A percentile compares a stretch with the other conserved stretches of the same genome.
Evolutionary conservation across 2,797 vertebrate species (phyloP).

Genomic region (Phyllotis vaccarum): DNA sequence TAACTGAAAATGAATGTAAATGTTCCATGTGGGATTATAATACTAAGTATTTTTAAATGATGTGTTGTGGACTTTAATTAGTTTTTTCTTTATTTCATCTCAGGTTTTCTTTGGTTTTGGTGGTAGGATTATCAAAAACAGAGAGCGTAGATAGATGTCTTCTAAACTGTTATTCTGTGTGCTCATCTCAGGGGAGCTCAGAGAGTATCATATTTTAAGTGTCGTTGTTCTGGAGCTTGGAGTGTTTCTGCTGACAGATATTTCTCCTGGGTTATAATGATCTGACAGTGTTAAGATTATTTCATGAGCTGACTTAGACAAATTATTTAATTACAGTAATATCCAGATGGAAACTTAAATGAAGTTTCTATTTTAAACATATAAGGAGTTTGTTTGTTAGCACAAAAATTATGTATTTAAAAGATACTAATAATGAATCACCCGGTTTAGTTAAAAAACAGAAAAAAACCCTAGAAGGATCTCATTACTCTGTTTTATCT

Average conservation of each 20-base stretch:
- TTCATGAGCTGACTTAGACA: conserved; percentile 43
- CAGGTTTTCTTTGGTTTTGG: conserved; percentile 39
- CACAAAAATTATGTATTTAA: conserved; percentile 5
- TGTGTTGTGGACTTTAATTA: conserved; percentile 10
- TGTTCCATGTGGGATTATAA: conserved; percentile 52
- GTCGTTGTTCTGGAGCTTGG: conserved; percentile 63
- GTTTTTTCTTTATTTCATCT: conserved; percentile 71
- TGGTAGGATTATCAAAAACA: conserved; percentile 23
- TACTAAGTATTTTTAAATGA: conserved; percentile 51
- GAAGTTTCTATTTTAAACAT: background rate
- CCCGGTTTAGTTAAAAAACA: conserved; percentile 15
- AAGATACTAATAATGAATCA: conserved; percentile 2
- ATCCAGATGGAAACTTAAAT: conserved; percentile 46
- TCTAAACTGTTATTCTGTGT: conserved; percentile 66
- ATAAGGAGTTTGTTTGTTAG: background rate
- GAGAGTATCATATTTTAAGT: conserved; percentile 55
- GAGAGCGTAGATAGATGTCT: background rate
- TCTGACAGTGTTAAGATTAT: background rate
- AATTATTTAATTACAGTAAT: conserved; percentile 56
- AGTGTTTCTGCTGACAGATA: conserved; percentile 14
- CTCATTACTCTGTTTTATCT: conserved; percentile 32
- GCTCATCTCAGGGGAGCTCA: conserved; percentile 51
- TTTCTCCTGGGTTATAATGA: conserved; percentile 31
- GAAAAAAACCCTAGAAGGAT: background rate
- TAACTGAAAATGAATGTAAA: conserved; percentile 72